Base-by-base conservation (phyloP, 1,140 invertebrate genomes). In the Ridgeia piscesae region DNA sequence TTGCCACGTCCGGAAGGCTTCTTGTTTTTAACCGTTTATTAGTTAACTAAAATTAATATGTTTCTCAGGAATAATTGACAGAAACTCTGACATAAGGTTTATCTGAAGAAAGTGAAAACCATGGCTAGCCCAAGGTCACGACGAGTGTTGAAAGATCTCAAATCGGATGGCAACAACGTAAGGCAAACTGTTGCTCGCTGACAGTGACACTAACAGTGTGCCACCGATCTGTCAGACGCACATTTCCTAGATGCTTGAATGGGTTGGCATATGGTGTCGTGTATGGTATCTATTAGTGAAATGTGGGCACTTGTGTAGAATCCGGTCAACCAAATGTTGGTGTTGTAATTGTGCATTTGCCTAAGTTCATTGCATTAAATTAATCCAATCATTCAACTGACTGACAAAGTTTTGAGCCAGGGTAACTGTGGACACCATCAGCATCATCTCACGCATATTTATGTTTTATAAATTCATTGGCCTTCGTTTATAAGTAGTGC, bases 141-240 rank as follows among this genome's bases (percentile, higher is more conserved):
- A 31, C 58, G 58, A 77, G 58, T 77, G 58, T 77, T 77, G 58
- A 77, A 77, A 77, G 58, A 77, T 77, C 58, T 77, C 14, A 77
- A 77, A 77, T 77, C 58, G 58, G 58, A 77, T 77, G 58, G 58
- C 58, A 77, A 77, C 58, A 77, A 77, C 58, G 58, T 77, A 77
- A 77, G 58, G 11, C 58, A 77, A 27, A 77, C 58, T 21, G 2
- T 77, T 8, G 21, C 2, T 77, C 58, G 58, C 42, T 42, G 42
- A 42, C 42, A 42, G 42, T 42, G 42, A 42, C 42, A 42, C 42
- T 42, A 11, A 42, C 42, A 42, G 42, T 4, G 42, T 42, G 42
- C 11, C 2, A 14, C 58, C 4, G 27, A 17, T 77, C 58, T 17
- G 58, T 31, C 58, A 77, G 17, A 77, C 27, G 27, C 58, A 77